Base-by-base conservation (phyloP, 2,113 vertebrate species). In the Papio anubis region DNA sequence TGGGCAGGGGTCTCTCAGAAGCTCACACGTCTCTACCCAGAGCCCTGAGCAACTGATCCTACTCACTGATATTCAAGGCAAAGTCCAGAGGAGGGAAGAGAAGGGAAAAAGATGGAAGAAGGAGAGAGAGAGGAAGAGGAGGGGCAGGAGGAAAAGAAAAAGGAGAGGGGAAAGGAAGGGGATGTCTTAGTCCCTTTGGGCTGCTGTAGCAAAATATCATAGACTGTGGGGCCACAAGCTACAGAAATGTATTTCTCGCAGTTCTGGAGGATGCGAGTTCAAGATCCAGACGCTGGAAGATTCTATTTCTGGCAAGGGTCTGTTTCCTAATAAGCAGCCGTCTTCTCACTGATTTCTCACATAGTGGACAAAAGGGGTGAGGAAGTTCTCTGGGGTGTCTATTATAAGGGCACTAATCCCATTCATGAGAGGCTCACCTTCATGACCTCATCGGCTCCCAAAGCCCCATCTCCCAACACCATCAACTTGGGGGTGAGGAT, bases 41-140 rank as follows among this genome's bases (percentile, higher is more conserved):
- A 59, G 8, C 11, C 43, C 0, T 5, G 0, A 23, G 5, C 0
- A 18, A 13, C 10, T 4, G 64, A 23, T 9, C 18, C n/a, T 38
- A n/a, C 45, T 57, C 35, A 2, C 9, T 20, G 30, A n/a, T 1
- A 5, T 35, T 38, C n/a, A 32, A 32, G 35, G 32, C 6, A 20
- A 57, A 2, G 6, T 6, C 76, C 79, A 40, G 23, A 68, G 35
- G n/a, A 76, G 18, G n/a, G n/a, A 5, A 32, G 8, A 18, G 35
- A 16, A 30, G 13, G 40, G 48, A 5, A 50, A 68, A 32, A 68
- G 32, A 35, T 68, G 32, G 14, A 68, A 66, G 64, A 66, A 17
- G 66, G 14, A 35, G 66, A 68, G 32, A 35, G 2, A 32, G 66
- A 35, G 32, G 32, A 35, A 68, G 32, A 68, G 32, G 32, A 8